Percentiles rank a stretch among this genome's conserved stretches.
Evolutionary conservation across 1,140 invertebrate species (phyloP).

Genomic region (Glomeris maerens): DNA sequence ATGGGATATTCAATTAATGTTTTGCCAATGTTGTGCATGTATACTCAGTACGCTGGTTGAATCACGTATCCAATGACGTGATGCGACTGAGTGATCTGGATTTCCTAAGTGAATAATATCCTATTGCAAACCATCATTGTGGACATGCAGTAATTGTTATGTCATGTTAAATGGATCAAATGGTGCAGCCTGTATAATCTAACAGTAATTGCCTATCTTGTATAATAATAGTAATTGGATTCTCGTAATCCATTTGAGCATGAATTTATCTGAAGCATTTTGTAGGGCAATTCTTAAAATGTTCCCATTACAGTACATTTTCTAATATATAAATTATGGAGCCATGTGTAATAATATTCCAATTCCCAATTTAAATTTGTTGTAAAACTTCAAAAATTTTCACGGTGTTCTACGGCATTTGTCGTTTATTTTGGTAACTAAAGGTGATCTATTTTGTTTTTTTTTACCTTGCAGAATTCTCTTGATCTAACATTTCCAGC

Average conservation of each 20-base stretch:
- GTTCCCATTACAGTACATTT: background rate
- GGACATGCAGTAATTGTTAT: too few species aligned
- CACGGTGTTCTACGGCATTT: background rate
- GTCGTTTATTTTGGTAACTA: background rate
- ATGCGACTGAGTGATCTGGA: too few species aligned
- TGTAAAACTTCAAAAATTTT: constrained; percentile 8
- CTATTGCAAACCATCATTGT: too few species aligned
- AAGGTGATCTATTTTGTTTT: background rate
- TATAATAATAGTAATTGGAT: too few species aligned
- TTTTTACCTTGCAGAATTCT: constrained; percentile 60
- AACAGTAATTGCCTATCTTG: too few species aligned
- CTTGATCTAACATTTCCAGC: constrained; percentile 81
- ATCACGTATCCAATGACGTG: too few species aligned
- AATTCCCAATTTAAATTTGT: constrained; percentile 9
- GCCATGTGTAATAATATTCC: background rate
- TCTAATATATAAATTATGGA: background rate
- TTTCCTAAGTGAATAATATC: too few species aligned
- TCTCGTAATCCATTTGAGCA: too few species aligned
- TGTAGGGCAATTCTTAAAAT: background rate
- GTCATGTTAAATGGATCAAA: background rate
- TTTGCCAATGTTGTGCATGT: background rate
- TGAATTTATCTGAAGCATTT: constrained; percentile 3
- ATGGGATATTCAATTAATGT: constrained; percentile 2
- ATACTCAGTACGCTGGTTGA: too few species aligned
- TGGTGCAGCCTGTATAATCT: background rate